phyloP scores from a whole-genome alignment of 2,113 vertebrate species.

The Elachura formosa region DNA sequence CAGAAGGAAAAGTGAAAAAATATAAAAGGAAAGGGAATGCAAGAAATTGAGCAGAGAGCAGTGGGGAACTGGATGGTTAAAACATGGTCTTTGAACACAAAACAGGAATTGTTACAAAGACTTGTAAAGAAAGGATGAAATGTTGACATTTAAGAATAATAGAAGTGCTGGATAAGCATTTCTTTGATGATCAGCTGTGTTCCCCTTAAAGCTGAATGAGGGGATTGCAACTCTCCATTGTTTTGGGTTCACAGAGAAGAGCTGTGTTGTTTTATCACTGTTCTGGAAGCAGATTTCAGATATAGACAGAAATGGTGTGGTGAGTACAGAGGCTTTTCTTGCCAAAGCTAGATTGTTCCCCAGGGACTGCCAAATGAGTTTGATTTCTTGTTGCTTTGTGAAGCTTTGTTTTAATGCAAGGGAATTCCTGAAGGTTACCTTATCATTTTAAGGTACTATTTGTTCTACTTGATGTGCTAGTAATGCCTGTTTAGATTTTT shows the following conservation, averaged over 20 bases:
- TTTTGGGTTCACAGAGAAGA: not conserved
- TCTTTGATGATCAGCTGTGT: not conserved
- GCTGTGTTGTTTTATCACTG: not conserved
- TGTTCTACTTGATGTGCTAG: not conserved
- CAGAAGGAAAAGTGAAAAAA: fast-evolving
- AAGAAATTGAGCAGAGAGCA: not conserved
- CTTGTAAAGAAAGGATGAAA: not conserved
- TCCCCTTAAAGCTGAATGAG: not conserved
- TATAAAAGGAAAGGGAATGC: not conserved
- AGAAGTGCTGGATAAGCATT: not conserved
- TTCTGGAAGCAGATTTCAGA: not conserved
- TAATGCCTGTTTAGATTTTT: not conserved
- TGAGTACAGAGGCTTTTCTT: not conserved
- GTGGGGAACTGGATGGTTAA: not conserved
- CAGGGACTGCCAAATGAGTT: not conserved
- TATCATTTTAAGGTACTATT: not conserved
- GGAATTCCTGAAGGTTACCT: not conserved
- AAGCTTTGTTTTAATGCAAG: not conserved
- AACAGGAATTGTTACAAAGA: not conserved
- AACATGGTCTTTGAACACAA: not conserved
- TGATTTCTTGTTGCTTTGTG: not conserved
- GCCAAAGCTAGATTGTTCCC: not conserved
- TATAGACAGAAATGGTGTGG: not conserved
- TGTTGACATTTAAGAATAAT: not conserved
- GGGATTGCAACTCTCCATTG: not conserved